Percentiles rank a stretch among this genome's conserved stretches.
These are phyloP conservation scores for Oppia nitens DNA, from an alignment of 1,140 invertebrate genomes.

Conservation along the genomic window DNA sequence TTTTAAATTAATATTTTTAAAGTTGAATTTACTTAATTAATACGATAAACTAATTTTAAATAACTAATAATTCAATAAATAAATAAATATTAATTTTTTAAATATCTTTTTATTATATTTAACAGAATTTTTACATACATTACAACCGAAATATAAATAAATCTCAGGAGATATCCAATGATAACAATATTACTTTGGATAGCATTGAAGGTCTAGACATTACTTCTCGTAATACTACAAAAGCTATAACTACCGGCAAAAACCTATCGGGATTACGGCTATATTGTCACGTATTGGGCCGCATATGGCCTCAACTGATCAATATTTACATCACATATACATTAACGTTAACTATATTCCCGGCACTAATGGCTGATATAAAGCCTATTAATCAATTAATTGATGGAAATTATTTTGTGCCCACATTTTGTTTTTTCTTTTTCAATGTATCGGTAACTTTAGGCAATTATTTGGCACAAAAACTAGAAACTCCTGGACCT, in stretches of 20 bases:
- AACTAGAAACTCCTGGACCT: constrained; percentile 56
- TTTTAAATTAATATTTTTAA: too few relatives aligned
- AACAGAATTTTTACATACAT: not conserved
- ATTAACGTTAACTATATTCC: constrained; percentile 75
- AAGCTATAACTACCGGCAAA: too few relatives aligned
- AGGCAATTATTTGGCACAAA: constrained; percentile 65
- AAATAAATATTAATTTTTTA: too few relatives aligned
- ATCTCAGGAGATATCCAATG: not conserved
- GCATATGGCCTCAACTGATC: constrained; percentile 58
- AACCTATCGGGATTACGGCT: too few relatives aligned
- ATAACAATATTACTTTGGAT: not conserved
- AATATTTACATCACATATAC: constrained; percentile 90
- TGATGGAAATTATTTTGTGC: constrained; percentile 41
- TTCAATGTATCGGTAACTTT: constrained; percentile 87
- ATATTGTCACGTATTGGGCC: constrained; percentile 7
- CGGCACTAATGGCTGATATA: constrained; percentile 61
- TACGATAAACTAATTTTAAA: too few relatives aligned
- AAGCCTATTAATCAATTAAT: constrained; percentile 2
- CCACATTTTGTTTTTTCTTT: constrained; percentile 72
- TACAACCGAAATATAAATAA: constrained; percentile 1
- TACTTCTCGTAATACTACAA: too few relatives aligned
- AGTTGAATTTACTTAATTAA: too few relatives aligned
- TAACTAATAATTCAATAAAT: too few relatives aligned
- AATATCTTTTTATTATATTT: too few relatives aligned
- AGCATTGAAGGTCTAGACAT: not conserved